These are phyloP conservation scores for Solea senegalensis DNA, from an alignment of 2,113 vertebrate species.

Conservation along the genomic window DNA sequence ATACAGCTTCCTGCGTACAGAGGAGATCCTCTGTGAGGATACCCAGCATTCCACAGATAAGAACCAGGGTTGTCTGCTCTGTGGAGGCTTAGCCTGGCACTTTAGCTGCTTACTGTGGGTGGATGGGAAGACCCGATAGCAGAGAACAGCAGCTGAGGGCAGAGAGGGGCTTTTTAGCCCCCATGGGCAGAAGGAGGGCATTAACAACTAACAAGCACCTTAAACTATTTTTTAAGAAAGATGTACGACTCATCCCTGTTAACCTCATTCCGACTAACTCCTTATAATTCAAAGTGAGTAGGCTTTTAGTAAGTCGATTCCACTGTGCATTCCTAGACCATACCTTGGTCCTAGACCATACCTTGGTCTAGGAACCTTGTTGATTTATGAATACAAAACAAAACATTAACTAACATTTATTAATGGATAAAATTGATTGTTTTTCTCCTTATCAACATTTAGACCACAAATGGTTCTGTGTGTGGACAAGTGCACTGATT, in stretches of 20 bases:
- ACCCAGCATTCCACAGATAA: slow-evolving; percentile 76
- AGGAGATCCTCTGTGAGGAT: slow-evolving; percentile 66
- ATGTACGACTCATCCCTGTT: slow-evolving; percentile 10
- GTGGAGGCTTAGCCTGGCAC: slow-evolving; percentile 61
- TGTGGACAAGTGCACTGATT: background rate
- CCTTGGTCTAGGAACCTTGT: too few species aligned
- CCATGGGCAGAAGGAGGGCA: slow-evolving; percentile 14
- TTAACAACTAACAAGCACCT: slow-evolving; percentile 57
- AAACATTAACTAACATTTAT: background rate
- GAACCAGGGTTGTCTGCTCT: slow-evolving; percentile 60
- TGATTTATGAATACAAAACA: background rate
- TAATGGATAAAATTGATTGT: background rate
- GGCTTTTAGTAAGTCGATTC: slow-evolving; percentile 3
- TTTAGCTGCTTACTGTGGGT: slow-evolving; percentile 63
- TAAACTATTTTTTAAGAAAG: slow-evolving; percentile 32
- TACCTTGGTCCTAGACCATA: too few species aligned
- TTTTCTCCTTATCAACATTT: background rate
- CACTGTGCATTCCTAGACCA: background rate
- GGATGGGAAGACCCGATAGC: slow-evolving; percentile 35
- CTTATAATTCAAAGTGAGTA: slow-evolving; percentile 27
- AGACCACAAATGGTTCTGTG: slow-evolving; percentile 14
- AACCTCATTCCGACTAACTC: slow-evolving; percentile 30
- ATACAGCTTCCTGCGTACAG: slow-evolving; percentile 58
- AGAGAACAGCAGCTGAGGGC: slow-evolving; percentile 25
- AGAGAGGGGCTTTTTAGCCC: slow-evolving; percentile 37